phyloP scores from a whole-genome alignment of 2,888 invertebrate species.

The Strigamia transsilvanica region DNA sequence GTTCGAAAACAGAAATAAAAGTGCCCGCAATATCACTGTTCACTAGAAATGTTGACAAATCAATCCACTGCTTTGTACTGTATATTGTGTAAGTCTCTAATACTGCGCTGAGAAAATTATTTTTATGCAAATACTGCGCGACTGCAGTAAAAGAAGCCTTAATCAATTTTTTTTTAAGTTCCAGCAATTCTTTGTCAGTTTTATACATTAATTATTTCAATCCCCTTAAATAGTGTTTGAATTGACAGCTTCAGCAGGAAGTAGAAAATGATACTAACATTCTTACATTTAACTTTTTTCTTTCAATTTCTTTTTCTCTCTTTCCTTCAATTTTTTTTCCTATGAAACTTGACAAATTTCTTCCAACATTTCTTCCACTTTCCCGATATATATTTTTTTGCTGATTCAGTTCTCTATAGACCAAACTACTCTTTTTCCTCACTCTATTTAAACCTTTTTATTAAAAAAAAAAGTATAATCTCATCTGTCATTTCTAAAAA shows the following conservation, averaged over 20 bases:
- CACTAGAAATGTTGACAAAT: too few species aligned
- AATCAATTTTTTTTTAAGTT: too few species aligned
- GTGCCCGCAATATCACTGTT: too few species aligned
- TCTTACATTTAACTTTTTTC: background rate
- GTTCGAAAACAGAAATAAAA: too few species aligned
- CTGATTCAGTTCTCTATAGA: conserved; percentile 40
- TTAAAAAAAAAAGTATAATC: conserved; percentile 7
- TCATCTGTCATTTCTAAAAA: conserved; percentile 3
- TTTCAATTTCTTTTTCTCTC: background rate
- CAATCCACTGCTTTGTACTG: too few species aligned
- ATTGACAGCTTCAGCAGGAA: background rate
- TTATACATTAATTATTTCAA: conserved; percentile 1
- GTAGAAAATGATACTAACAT: background rate
- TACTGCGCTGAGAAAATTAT: too few species aligned
- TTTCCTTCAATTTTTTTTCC: background rate
- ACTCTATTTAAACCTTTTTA: background rate
- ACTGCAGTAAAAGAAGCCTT: too few species aligned
- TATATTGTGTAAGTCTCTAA: too few species aligned
- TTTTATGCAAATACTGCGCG: too few species aligned
- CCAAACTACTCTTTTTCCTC: conserved; percentile 4
- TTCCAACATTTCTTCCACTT: conserved; percentile 42
- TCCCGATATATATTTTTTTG: conserved; percentile 14
- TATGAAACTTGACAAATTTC: conserved; percentile 30
- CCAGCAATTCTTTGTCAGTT: background rate
- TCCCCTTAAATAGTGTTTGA: conserved; percentile 3